phyloP scores from a whole-genome alignment of 2,113 vertebrate species.

The Narcine bancroftii region DNA sequence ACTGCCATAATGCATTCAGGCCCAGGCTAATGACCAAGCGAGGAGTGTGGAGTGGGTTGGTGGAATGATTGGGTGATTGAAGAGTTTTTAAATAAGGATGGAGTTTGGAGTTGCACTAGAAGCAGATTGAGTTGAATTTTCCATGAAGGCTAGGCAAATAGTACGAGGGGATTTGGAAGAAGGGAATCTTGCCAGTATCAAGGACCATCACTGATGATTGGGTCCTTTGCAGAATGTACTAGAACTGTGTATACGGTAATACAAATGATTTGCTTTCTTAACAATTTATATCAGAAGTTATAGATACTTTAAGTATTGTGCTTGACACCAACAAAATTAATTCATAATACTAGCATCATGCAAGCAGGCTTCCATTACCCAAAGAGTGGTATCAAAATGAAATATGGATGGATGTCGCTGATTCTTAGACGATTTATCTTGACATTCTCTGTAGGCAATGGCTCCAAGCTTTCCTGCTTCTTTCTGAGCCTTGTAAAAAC shows the following conservation, averaged over 20 bases:
- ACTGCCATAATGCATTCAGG: too few species aligned
- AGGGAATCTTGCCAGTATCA: neutral
- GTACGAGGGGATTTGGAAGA: neutral
- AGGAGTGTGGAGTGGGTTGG: neutral
- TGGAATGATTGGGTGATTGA: neutral
- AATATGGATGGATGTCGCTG: neutral
- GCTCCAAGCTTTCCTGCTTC: neutral
- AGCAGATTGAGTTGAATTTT: neutral
- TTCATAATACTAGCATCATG: neutral
- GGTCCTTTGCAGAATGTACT: neutral
- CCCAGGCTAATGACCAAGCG: too few species aligned
- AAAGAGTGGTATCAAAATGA: neutral
- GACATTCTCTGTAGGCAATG: neutral
- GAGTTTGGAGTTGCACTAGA: neutral
- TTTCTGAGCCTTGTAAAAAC: neutral
- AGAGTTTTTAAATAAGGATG: neutral
- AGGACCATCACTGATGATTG: neutral
- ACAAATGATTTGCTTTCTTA: neutral
- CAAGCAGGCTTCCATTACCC: neutral
- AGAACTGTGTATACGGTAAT: neutral
- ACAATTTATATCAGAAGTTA: neutral
- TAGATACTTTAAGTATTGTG: neutral
- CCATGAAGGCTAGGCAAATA: neutral
- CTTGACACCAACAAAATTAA: neutral
- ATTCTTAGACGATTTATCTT: neutral